A percentile compares a stretch with the other conserved stretches of the same genome.
Evolutionary conservation across 2,888 invertebrate species (phyloP).

Genomic region (Dromius quadrimaculatus): DNA sequence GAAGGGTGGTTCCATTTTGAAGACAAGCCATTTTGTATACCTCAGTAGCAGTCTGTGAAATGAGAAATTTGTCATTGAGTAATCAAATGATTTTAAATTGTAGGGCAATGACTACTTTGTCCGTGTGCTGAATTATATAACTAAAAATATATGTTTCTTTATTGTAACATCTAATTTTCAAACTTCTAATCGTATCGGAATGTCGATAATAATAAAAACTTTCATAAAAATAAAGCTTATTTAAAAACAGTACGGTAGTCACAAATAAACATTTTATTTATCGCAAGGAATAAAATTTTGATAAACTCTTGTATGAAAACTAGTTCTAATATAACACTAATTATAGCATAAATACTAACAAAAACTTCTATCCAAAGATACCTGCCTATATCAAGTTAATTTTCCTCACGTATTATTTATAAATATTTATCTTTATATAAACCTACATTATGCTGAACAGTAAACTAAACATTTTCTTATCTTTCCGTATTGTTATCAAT

Average conservation of each 20-base stretch:
- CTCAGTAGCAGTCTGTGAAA: conserved; percentile 36
- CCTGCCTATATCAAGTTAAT: neutral
- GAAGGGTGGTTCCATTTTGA: conserved; percentile 43
- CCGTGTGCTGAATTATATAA: conserved; percentile 26
- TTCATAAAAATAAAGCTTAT: conserved; percentile 33
- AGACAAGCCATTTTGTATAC: conserved; percentile 49
- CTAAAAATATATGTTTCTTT: conserved; percentile 36
- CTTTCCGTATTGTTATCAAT: conserved; percentile 29
- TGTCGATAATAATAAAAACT: conserved; percentile 38
- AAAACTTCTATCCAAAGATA: neutral
- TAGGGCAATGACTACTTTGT: conserved; percentile 17
- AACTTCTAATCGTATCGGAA: conserved; percentile 31
- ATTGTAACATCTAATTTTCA: conserved; percentile 16
- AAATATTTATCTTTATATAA: conserved; percentile 12
- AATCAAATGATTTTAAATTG: conserved; percentile 13
- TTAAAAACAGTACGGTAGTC: conserved; percentile 9
- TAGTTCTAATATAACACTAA: conserved; percentile 31
- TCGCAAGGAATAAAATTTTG: conserved; percentile 44
- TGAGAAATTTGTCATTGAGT: conserved; percentile 20
- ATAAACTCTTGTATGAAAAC: conserved; percentile 35
- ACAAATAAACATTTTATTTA: conserved; percentile 42
- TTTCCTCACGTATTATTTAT: neutral
- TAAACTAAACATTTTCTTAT: conserved; percentile 27
- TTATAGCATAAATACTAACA: conserved; percentile 18
- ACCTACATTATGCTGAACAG: conserved; percentile 1